Base-by-base conservation (phyloP, 2,888 invertebrate genomes). In the Andrena flavipes region DNA sequence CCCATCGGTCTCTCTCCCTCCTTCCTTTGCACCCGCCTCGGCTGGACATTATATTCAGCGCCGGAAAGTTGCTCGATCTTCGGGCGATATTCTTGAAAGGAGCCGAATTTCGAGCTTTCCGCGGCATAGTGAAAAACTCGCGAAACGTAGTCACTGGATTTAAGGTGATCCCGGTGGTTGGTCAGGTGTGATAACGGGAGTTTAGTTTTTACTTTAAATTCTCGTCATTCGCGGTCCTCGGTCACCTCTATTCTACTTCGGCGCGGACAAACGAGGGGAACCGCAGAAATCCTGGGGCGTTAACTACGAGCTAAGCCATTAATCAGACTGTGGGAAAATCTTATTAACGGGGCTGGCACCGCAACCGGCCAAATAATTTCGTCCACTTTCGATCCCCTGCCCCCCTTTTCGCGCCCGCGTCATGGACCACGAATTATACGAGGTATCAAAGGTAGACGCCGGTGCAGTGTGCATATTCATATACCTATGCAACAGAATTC, bases 401-500 rank as follows among this genome's bases (percentile, higher is more conserved):
- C 51, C 26, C 71, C 20, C 13, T 4, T 42, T 42, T 42, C 49
- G 35, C 49, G 42, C 16, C 23, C 35, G 26, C n/a, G 13, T 30
- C 64, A n/a, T 16, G 29, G 5, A 13, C 23, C 51, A 2, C 33
- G 49, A 59, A 80, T 80, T 80, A 68, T 67, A 48, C 68, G 35
- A 8, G 63, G 29, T 67, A 16, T 80, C 80, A 80, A 80, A 80
- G 80, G 72, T 8, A n/a, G 42, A 48, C 16, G 10, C 8, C 29
- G 23, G 26, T 10, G 10, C 48, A 56, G 49, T 49, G 54, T 80
- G 80, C 80, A 80, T 80, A 80, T 80, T 80, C 81, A 81, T 82
- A 63, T 0, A 54, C 54, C 10, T 76, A 75, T 75, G 76, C 75
- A 76, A 76, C 48, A 76, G 82, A 67, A 71, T 67, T 71, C 49